Evolutionary conservation across 2,888 invertebrate genomes (phyloP).

Genomic region (Entomobrya multifasciata): DNA sequence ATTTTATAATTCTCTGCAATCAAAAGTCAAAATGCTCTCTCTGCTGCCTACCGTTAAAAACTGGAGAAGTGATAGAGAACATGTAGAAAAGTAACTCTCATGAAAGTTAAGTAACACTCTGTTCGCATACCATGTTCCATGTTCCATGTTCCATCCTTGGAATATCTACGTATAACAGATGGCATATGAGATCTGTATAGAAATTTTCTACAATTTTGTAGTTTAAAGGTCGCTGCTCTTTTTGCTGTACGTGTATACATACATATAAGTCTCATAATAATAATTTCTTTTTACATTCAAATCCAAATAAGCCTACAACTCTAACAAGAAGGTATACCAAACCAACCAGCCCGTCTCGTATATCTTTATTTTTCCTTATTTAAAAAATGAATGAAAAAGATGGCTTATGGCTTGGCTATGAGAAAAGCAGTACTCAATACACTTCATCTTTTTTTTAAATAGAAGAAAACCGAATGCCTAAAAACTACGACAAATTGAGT

Average conservation of each 20-base stretch:
- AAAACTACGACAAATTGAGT: constrained; percentile 77
- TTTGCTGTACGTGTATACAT: not conserved
- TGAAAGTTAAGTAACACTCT: constrained; percentile 4
- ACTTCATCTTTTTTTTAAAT: constrained; percentile 42
- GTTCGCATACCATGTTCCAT: too few relatives aligned
- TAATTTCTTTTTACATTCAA: too few relatives aligned
- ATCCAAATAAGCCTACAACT: too few relatives aligned
- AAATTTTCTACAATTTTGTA: not conserved
- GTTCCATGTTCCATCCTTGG: too few relatives aligned
- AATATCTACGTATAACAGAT: constrained; percentile 49
- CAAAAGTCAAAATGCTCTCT: constrained; percentile 15
- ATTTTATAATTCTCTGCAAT: not conserved
- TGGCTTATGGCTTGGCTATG: not conserved
- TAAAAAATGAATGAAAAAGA: constrained; percentile 19
- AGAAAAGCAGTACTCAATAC: constrained; percentile 47
- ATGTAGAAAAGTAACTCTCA: not conserved
- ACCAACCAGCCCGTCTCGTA: not conserved
- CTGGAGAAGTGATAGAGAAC: not conserved
- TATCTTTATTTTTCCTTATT: constrained; percentile 17
- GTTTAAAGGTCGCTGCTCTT: constrained; percentile 21
- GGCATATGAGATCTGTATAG: constrained; percentile 55
- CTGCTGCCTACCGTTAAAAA: constrained; percentile 11
- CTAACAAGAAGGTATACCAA: not conserved
- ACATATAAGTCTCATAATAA: too few relatives aligned
- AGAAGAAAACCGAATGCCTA: constrained; percentile 65